Evolutionary conservation across 2,113 vertebrate genomes (phyloP), one percentile per base, ranked within the genome.

Genomic region (Jacana jacana): DNA sequence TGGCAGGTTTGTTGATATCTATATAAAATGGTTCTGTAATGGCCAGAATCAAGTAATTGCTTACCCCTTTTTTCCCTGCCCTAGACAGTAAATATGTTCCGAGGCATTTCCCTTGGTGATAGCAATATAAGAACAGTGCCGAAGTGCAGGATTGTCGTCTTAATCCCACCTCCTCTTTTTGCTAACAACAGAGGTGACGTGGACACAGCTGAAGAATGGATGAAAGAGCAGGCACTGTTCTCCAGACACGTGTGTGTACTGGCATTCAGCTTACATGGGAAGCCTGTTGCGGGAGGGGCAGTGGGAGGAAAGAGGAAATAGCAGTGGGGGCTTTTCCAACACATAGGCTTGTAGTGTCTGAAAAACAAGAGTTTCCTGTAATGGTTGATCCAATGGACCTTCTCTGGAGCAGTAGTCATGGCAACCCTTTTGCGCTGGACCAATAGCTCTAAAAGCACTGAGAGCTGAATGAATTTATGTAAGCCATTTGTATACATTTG

Each of bases 201-300:
- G 7, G 17, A 65, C 20, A 20, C 25, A 77, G 49, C 28, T 37
- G 54, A 86, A 49, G 16, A 75, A 28, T 17, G 28, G 44, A 33
- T 37, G 42, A 46, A 65, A 17, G 42, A 37, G 17, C 35, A 72
- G 49, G 12, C 22, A 19, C 11, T 25, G 27, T 17, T 73, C n/a
- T 83, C 37, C 3, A 3, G 11, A 65, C 11, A 18, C 0, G 1
- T 1, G 0, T 33, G 49, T 28, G 22, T 39, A 1, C 51, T 25
- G 42, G 13, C 52, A 31, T 57, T 58, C 60, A 23, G 18, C 31
- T 76, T 64, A 7, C 39, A 9, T 1, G 1, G 23, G 37, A 81
- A 94, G 49, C 39, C 42, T 65, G 30, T 51, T 9, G 15, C 3
- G 4, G 28, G 23, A 77, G n/a, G 23, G 23, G 28, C 2, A 18